Evolutionary conservation across 2,888 invertebrate genomes (phyloP).

Genomic region (Eristalinus aeneus): DNA sequence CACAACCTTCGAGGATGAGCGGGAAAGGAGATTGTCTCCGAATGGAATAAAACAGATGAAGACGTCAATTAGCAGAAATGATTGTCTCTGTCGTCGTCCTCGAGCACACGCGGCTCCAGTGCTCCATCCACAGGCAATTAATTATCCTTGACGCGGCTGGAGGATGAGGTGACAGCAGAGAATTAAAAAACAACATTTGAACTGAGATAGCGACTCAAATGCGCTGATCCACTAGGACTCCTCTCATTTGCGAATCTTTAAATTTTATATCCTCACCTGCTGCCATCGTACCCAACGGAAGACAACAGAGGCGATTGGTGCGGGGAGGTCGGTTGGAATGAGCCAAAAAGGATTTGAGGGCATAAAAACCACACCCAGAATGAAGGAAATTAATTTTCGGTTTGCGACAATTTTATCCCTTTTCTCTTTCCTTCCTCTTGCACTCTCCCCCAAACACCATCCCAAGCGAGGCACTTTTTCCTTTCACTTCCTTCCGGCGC

Average conservation of each 20-base stretch:
- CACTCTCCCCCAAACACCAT: background rate
- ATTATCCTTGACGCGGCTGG: conserved; percentile 42
- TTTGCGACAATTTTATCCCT: conserved; percentile 53
- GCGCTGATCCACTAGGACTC: conserved; percentile 2
- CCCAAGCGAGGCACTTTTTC: background rate
- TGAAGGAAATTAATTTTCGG: conserved; percentile 62
- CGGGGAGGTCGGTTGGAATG: background rate
- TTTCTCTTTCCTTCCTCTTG: background rate
- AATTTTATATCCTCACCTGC: conserved; percentile 55
- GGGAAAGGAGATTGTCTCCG: conserved; percentile 18
- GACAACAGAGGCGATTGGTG: background rate
- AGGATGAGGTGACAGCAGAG: background rate
- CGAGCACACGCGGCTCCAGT: background rate
- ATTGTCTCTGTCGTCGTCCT: conserved; percentile 31
- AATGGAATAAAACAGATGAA: conserved; percentile 32
- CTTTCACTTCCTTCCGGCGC: conserved; percentile 15
- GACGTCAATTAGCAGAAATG: conserved; percentile 60
- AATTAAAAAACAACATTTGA: conserved; percentile 65
- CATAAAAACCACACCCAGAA: conserved; percentile 53
- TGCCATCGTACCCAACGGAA: background rate
- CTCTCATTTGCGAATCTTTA: conserved; percentile 21
- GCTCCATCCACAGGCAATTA: conserved; percentile 43
- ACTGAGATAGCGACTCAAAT: background rate
- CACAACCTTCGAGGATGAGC: background rate
- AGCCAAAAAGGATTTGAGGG: background rate